These are phyloP conservation scores for Lophius piscatorius DNA, from an alignment of 2,113 vertebrate genomes.

Conservation along the genomic window DNA sequence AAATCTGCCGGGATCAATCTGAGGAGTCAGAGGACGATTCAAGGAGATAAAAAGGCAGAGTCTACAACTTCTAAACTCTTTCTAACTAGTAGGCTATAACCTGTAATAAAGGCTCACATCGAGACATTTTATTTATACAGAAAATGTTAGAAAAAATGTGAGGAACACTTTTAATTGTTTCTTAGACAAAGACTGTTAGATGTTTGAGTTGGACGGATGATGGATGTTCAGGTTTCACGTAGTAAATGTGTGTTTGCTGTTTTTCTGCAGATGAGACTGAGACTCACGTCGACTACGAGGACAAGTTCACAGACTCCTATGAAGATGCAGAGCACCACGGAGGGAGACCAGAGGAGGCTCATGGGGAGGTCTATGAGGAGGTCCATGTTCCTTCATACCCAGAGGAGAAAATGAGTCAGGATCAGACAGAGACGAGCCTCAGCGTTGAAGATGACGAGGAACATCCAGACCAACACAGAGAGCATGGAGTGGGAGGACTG, in stretches of 20 bases:
- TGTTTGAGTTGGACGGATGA: too few relatives aligned
- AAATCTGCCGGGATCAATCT: not conserved
- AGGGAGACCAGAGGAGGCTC: constrained; percentile 56
- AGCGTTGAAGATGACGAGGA: constrained; percentile 26
- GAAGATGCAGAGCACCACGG: constrained; percentile 57
- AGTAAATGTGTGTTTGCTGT: constrained; percentile 6
- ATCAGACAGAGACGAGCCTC: constrained; percentile 57
- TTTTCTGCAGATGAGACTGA: constrained; percentile 83
- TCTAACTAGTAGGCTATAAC: not conserved
- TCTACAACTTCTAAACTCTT: not conserved
- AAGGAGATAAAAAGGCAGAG: not conserved
- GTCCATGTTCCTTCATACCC: constrained; percentile 20
- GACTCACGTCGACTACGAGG: constrained; percentile 91
- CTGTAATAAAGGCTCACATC: not conserved
- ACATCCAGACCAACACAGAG: constrained; percentile 50
- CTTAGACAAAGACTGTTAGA: too few relatives aligned
- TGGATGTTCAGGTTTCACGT: not conserved
- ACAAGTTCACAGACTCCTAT: constrained; percentile 86
- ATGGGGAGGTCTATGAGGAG: constrained; percentile 40
- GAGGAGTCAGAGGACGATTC: not conserved
- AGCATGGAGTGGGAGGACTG: constrained; percentile 47
- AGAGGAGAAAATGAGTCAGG: constrained; percentile 43
- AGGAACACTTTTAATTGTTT: too few relatives aligned
- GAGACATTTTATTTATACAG: too few relatives aligned
- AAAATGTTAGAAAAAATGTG: too few relatives aligned